These are phyloP conservation scores for Drymodes brunneopygia DNA, from an alignment of 2,113 vertebrate species.

Conservation along the genomic window DNA sequence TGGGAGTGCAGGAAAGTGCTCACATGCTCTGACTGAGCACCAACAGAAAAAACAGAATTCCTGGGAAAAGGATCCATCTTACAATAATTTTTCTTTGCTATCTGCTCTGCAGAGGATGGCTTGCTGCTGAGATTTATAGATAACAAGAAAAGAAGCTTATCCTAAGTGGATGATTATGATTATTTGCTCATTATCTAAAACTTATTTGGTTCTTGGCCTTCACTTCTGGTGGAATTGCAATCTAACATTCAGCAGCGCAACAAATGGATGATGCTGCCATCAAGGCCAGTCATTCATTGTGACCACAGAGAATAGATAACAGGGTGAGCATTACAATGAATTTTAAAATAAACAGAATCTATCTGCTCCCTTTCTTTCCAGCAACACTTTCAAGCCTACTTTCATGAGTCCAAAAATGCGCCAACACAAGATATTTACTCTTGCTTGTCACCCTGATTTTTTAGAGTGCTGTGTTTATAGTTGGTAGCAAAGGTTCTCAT, in stretches of 20 bases:
- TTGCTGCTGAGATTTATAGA: not conserved
- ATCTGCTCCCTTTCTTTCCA: not conserved
- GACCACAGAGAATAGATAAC: not conserved
- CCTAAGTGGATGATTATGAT: not conserved
- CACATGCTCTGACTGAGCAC: not conserved
- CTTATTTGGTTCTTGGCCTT: not conserved
- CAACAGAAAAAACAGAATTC: not conserved
- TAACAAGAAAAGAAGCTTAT: not conserved
- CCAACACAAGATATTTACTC: not conserved
- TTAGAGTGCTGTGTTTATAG: too few species aligned
- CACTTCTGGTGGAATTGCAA: not conserved
- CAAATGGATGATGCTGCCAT: not conserved
- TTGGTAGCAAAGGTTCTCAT: too few species aligned
- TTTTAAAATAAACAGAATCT: not conserved
- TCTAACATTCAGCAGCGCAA: not conserved
- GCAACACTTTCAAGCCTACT: not conserved
- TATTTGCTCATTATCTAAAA: not conserved
- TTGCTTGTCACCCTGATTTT: too few species aligned
- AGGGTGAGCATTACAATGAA: not conserved
- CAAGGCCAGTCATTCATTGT: not conserved
- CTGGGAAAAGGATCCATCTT: not conserved
- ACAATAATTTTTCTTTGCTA: not conserved
- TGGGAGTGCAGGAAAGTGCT: not conserved
- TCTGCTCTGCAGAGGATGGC: not conserved
- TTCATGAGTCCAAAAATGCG: not conserved